Conservation (phyloP, 2,113 vertebrate genomes). For the Tetraodon nigroviridis region DNA sequence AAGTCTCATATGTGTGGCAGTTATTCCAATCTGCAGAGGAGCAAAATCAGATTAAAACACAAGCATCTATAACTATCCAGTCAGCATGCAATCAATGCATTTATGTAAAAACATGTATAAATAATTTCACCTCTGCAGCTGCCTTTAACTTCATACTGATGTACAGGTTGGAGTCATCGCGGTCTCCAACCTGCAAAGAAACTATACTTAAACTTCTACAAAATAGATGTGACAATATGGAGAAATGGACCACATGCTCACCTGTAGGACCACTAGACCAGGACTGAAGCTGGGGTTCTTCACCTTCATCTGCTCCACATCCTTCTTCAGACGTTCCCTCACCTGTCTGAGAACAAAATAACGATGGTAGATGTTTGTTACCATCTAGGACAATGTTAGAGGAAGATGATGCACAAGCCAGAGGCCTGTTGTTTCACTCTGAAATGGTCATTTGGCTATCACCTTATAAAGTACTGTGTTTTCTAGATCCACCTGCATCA, state of each 20-base stretch:
- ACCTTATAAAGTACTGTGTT: not conserved
- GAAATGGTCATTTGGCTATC: not conserved
- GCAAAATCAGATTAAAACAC: constrained; percentile 12
- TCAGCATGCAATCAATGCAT: too few species aligned
- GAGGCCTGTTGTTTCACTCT: not conserved
- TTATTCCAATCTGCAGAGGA: constrained; percentile 88
- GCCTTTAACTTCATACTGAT: constrained; percentile 97
- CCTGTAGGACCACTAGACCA: constrained; percentile 93
- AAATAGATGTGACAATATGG: not conserved
- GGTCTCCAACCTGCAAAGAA: constrained; percentile 85
- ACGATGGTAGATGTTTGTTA: not conserved
- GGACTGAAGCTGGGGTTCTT: constrained; percentile 83
- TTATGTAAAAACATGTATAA: not conserved
- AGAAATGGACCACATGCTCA: constrained; percentile 39
- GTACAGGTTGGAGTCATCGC: constrained; percentile 96
- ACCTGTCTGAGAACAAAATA: constrained; percentile 78
- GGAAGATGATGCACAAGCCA: not conserved
- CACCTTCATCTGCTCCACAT: constrained; percentile 84
- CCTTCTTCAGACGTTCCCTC: constrained; percentile 82
- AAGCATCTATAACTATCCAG: not conserved
- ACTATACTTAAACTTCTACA: not conserved
- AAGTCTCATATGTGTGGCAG: constrained; percentile 86
- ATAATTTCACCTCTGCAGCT: constrained; percentile 84
- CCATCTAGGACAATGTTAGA: not conserved
- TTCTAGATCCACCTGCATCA: not conserved